These are phyloP conservation scores for Cyprinus carpio DNA, from an alignment of 2,113 vertebrate genomes.

Conservation along the genomic window DNA sequence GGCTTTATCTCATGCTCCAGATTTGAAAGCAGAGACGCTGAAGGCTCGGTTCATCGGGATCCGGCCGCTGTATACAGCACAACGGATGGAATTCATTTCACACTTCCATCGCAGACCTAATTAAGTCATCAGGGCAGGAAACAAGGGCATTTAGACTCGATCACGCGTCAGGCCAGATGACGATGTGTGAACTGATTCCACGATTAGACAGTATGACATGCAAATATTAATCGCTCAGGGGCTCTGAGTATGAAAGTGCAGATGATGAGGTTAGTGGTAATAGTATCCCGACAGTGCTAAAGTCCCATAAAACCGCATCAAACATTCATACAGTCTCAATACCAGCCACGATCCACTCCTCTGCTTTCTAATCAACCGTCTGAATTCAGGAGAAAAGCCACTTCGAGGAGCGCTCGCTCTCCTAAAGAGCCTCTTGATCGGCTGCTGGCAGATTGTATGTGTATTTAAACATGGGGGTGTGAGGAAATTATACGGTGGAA, in stretches of 20 bases:
- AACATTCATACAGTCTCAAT: neutral
- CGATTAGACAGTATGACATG: neutral
- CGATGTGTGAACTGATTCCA: neutral
- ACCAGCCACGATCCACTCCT: conserved; percentile 14
- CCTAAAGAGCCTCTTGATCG: conserved; percentile 65
- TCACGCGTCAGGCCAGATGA: neutral
- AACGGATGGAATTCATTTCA: conserved; percentile 13
- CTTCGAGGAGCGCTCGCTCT: conserved; percentile 66
- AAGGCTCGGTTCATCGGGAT: conserved; percentile 13
- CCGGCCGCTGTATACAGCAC: conserved; percentile 19
- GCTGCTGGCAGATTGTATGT: conserved; percentile 69
- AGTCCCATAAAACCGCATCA: neutral
- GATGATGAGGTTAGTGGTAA: neutral
- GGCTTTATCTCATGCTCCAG: conserved; percentile 39
- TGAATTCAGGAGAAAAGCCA: conserved; percentile 65
- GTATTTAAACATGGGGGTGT: conserved; percentile 68
- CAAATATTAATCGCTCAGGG: neutral
- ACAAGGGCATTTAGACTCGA: neutral
- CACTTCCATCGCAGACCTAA: conserved; percentile 38
- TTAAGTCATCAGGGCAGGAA: conserved; percentile 31
- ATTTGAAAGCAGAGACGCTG: conserved; percentile 25
- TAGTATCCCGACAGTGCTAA: neutral
- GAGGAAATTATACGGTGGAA: conserved; percentile 45
- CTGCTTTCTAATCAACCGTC: conserved; percentile 41
- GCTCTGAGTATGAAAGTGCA: neutral